Evolutionary conservation across 2,888 invertebrate species (phyloP), one percentile per base, ranked within the genome.

Genomic region (Drosophila putrida): DNA sequence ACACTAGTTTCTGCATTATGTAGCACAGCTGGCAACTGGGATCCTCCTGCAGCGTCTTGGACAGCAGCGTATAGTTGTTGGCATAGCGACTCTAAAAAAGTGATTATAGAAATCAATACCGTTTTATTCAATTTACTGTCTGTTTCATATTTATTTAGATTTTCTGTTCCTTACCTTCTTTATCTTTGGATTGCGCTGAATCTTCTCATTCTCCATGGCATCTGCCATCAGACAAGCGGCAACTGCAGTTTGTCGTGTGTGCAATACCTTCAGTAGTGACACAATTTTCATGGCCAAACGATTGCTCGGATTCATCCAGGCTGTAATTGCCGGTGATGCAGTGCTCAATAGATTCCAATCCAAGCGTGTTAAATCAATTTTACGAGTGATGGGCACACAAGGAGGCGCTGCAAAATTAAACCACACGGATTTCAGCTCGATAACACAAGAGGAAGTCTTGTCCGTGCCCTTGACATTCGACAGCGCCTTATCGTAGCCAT

Each of bases 371-470:
- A 96, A 98, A 91, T 98, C 98, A 81, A 98, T 97, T 93, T 98
- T 98, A 78, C 97, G 95, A 0, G 98, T 98, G 50, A 98, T 98
- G 0, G 98, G 98, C 1, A 98, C 97, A 71, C 97, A 95, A 0
- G 98, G 98, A 0, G 99, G 98, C 0, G 99, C 98, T 5, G 99
- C 98, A 93, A 99, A 99, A 92, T 98, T 98, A 88, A 99, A 98
- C 98, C 98, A 99, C 46, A 98, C 96, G 0, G 96, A 95, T 91
- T 96, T 96, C 61, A 99, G 93, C 90, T 98, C 97, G 58, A 98
- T 96, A 2, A 97, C 95, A 85, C 97, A 97, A 0, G 97, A 97
- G 0, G 97, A 96, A 0, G 96, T 95, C 88, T 96, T 96, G 54
- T 92, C 92, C 0, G 91, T 91, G 33, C 96, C 96, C 73, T 95